A percentile compares a stretch with the other conserved stretches of the same genome.
phyloP scores from a whole-genome alignment of 35 echinoderm and acorn worm species.

The Eucidaris tribuloides region DNA sequence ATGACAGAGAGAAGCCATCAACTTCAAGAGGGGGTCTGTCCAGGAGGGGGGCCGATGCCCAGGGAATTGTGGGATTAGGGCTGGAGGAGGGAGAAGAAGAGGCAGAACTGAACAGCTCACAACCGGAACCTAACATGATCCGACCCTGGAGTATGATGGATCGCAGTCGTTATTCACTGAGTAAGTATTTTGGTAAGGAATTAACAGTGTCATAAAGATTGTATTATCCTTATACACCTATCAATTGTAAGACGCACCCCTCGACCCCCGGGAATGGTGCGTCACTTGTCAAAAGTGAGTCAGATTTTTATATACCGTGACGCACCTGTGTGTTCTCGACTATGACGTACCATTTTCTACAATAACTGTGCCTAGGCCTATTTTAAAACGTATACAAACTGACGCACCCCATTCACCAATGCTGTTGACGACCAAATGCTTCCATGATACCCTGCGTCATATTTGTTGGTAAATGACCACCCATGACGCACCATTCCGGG shows the following conservation, averaged over 20 bases:
- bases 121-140: background rate
- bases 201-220: background rate
- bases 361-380: no score
- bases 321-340: no score
- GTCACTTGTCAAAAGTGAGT: no score
- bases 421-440: no score
- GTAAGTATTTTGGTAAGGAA: slow-evolving; percentile 9
- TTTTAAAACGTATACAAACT: no score
- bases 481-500: no score
- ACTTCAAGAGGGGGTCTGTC: background rate
- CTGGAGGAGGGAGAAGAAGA: background rate
- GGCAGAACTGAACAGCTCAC: background rate
- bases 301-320: no score
- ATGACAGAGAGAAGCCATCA: background rate
- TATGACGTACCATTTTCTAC: no score
- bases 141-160: slow-evolving; percentile 44
- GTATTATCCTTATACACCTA: background rate
- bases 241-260: background rate
- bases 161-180: slow-evolving; percentile 76
- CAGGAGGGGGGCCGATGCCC: background rate
- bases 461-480: no score
- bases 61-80: background rate
- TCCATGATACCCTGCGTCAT: no score
- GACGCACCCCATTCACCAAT: no score
- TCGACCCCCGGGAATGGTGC: background rate